A percentile compares a stretch with the other conserved stretches of the same genome.
Evolutionary conservation across 2,888 invertebrate species (phyloP).

Genomic region (Phorcus lineatus): DNA sequence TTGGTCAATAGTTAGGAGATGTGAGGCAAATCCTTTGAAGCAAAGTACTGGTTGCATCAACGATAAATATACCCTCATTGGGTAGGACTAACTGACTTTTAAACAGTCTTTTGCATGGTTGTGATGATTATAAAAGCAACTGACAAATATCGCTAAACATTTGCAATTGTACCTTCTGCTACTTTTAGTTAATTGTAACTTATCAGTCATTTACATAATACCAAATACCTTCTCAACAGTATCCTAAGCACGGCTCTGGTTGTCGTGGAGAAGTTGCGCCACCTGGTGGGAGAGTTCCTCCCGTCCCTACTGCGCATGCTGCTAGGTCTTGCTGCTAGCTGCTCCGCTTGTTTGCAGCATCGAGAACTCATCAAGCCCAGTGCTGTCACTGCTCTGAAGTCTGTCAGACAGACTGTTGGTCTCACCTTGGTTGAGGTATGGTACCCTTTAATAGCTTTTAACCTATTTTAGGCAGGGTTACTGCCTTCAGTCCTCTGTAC

Average conservation of each 20-base stretch:
- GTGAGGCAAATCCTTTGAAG: too few species aligned
- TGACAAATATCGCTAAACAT: too few species aligned
- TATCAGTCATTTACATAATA: not conserved
- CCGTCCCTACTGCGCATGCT: constrained; percentile 84
- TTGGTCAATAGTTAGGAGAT: too few species aligned
- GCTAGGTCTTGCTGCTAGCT: constrained; percentile 82
- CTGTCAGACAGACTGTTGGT: constrained; percentile 47
- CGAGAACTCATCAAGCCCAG: constrained; percentile 68
- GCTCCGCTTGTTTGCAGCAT: constrained; percentile 80
- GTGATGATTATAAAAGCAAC: too few species aligned
- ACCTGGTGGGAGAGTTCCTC: constrained; percentile 83
- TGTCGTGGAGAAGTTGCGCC: constrained; percentile 79
- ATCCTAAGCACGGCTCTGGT: constrained; percentile 78
- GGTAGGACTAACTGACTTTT: too few species aligned
- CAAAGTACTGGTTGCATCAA: too few species aligned
- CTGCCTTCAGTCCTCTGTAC: too few species aligned
- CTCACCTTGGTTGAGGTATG: not conserved
- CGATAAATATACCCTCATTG: too few species aligned
- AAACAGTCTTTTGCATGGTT: too few species aligned
- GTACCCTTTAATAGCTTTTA: not conserved
- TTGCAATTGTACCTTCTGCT: not conserved
- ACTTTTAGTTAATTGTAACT: not conserved
- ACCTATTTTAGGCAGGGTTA: not conserved
- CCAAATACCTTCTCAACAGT: constrained; percentile 77
- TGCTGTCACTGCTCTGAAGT: constrained; percentile 68